These are phyloP conservation scores for Takifugu ocellatus DNA, from an alignment of 2,797 vertebrate species.

Conservation along the genomic window DNA sequence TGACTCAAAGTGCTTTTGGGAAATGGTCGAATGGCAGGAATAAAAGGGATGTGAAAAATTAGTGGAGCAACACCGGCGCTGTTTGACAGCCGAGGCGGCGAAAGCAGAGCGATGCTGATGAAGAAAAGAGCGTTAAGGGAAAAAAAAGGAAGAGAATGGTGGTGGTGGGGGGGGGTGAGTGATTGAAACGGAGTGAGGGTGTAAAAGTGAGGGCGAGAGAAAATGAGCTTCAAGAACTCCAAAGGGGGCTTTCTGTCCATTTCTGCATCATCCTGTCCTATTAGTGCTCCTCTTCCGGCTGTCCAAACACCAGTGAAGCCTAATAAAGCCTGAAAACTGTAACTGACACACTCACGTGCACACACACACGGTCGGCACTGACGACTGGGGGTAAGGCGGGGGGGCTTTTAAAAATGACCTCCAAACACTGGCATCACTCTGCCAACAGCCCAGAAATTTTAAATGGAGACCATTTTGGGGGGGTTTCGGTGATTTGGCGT, in stretches of 20 bases:
- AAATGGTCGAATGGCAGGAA: conserved; percentile 57
- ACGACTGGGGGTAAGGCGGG: conserved; percentile 40
- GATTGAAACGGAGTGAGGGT: conserved; percentile 62
- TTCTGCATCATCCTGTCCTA: conserved; percentile 75
- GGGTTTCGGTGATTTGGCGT: conserved; percentile 67
- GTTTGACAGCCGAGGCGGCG: conserved; percentile 60
- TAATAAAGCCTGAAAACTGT: conserved; percentile 71
- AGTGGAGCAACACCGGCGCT: conserved; percentile 52
- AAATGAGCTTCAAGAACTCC: conserved; percentile 65
- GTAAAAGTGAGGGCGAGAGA: conserved; percentile 57
- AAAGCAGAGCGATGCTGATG: conserved; percentile 46
- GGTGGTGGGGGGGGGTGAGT: conserved; percentile 44
- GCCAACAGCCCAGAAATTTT: conserved; percentile 65
- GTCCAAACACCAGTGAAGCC: conserved; percentile 75
- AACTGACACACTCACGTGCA: conserved; percentile 49
- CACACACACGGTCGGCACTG: conserved; percentile 50
- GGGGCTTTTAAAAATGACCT: conserved; percentile 76
- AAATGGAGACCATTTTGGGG: conserved; percentile 65
- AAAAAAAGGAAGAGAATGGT: conserved; percentile 12
- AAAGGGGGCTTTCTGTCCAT: conserved; percentile 69
- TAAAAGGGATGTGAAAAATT: conserved; percentile 67
- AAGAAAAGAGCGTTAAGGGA: conserved; percentile 38
- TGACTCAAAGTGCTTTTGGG: conserved; percentile 72
- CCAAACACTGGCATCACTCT: conserved; percentile 61
- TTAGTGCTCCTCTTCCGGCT: conserved; percentile 74